A percentile compares a stretch with the other conserved stretches of the same genome.
phyloP scores from a whole-genome alignment of 2,888 invertebrate genomes.

The Dryomyza anilis region DNA sequence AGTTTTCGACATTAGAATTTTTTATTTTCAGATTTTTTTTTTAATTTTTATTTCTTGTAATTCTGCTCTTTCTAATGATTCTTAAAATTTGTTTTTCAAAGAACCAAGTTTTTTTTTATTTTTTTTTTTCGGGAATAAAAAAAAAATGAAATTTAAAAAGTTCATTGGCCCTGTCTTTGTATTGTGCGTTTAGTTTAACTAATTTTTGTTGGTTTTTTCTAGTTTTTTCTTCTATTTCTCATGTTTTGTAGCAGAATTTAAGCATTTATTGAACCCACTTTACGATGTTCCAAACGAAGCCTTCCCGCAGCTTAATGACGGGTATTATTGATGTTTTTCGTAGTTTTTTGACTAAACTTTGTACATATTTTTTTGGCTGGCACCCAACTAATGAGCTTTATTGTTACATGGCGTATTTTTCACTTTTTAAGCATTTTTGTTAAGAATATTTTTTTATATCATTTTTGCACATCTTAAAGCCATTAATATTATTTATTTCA shows the following conservation, averaged over 20 bases:
- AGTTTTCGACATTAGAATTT: background rate
- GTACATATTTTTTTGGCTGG: background rate
- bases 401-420: no score
- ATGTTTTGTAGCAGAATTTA: no score
- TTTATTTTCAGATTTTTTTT: no score
- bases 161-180: no score
- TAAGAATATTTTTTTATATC: background rate
- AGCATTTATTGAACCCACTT: no score
- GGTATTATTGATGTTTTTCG: background rate
- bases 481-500: background rate
- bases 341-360: background rate
- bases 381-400: background rate
- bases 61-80: background rate
- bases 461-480: background rate
- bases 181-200: no score
- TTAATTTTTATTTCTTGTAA: background rate
- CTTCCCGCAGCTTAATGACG: background rate
- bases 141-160: no score
- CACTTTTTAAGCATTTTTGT: background rate
- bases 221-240: background rate
- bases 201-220: no score
- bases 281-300: no score
- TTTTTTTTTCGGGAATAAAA: no score
- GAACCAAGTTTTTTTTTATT: background rate
- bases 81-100: background rate